A percentile compares a stretch with the other conserved stretches of the same genome.
Conservation (phyloP, 2,113 vertebrate genomes). For the Oophaga pumilio region DNA sequence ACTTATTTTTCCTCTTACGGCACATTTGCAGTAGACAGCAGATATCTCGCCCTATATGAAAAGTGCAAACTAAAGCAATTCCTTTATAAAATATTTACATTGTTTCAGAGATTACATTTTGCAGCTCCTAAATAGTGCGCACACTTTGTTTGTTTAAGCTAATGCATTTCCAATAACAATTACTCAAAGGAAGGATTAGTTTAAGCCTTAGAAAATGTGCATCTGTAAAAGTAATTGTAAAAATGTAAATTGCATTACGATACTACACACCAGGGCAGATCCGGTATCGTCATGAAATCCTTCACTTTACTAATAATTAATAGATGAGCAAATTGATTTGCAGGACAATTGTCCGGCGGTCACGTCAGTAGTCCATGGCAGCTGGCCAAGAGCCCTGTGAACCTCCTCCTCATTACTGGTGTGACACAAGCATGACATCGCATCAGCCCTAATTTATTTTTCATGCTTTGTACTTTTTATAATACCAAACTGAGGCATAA, state of each 20-base stretch:
- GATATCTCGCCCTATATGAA: constrained; percentile 38
- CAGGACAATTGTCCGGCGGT: too few species aligned
- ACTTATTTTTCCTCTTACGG: constrained; percentile 65
- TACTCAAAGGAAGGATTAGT: constrained; percentile 54
- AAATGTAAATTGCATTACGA: constrained; percentile 34
- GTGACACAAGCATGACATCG: too few species aligned
- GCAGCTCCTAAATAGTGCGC: constrained; percentile 22
- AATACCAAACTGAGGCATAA: too few species aligned
- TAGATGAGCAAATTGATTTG: too few species aligned
- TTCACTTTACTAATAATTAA: not conserved
- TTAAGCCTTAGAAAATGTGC: constrained; percentile 51
- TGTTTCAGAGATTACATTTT: constrained; percentile 46
- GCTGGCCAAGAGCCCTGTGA: too few species aligned
- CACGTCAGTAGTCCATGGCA: too few species aligned
- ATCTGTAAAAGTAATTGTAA: constrained; percentile 55
- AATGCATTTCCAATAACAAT: constrained; percentile 55
- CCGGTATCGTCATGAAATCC: constrained; percentile 14
- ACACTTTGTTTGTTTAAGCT: constrained; percentile 52
- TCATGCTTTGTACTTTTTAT: too few species aligned
- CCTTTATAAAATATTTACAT: constrained; percentile 53
- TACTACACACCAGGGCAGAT: constrained; percentile 19
- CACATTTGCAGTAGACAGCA: constrained; percentile 62
- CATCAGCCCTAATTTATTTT: too few species aligned
- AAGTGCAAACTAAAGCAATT: constrained; percentile 32
- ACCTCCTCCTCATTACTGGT: too few species aligned